Conservation (phyloP, 2,888 invertebrate genomes). For the Neoitamus cyanurus region DNA sequence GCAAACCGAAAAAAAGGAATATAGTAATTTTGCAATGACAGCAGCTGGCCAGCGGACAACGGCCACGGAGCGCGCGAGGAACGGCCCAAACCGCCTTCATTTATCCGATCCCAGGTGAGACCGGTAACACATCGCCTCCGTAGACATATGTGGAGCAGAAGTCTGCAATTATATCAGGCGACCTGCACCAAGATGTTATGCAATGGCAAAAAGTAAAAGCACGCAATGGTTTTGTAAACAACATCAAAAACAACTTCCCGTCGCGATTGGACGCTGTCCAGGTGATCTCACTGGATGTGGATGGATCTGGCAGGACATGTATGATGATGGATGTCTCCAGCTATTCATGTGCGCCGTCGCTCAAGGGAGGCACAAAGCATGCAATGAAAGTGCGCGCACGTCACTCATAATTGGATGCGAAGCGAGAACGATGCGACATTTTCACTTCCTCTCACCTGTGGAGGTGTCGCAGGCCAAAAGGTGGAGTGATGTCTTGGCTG, state of each 20-base stretch:
- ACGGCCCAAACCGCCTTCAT: neutral
- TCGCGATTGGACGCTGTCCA: slow-evolving; percentile 17
- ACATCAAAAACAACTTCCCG: slow-evolving; percentile 37
- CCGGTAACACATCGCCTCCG: slow-evolving; percentile 34
- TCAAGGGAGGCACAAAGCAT: neutral
- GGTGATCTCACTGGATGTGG: neutral
- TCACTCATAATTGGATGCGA: neutral
- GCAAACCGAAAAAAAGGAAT: slow-evolving; percentile 4
- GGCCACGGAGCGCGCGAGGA: neutral
- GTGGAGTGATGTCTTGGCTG: neutral
- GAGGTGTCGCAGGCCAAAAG: slow-evolving; percentile 7
- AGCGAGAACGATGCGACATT: neutral
- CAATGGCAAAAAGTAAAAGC: slow-evolving; percentile 31
- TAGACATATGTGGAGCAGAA: slow-evolving; percentile 37
- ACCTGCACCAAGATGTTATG: slow-evolving; percentile 31
- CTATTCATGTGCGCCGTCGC: neutral
- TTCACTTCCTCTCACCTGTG: slow-evolving; percentile 29
- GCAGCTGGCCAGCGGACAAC: neutral
- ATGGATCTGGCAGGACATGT: neutral
- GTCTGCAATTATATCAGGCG: slow-evolving; percentile 37
- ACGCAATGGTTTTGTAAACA: slow-evolving; percentile 37
- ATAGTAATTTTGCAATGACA: slow-evolving; percentile 8
- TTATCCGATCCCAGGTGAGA: slow-evolving; percentile 19
- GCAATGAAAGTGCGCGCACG: neutral
- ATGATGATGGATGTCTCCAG: neutral